Evolutionary conservation across 2,888 invertebrate species (phyloP).

Genomic region (Hirtodrosophila cameraria): DNA sequence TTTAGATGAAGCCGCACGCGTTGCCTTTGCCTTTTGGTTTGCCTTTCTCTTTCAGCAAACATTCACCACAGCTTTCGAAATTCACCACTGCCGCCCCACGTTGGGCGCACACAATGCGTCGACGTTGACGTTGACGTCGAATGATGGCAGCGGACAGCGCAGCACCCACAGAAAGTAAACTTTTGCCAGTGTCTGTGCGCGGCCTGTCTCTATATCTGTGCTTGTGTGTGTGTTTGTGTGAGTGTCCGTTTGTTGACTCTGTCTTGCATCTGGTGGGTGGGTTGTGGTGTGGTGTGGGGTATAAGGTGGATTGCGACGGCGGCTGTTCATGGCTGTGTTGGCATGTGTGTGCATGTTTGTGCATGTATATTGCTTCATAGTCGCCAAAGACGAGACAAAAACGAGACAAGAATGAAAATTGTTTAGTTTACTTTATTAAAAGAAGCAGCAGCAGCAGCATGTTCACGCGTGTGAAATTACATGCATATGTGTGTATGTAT

Average conservation of each 20-base stretch:
- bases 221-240: constrained; percentile 49
- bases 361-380: constrained; percentile 51
- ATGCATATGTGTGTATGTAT: constrained; percentile 12
- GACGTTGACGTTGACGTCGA: constrained; percentile 22
- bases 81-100: constrained; percentile 57
- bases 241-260: constrained; percentile 78
- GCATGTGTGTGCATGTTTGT: constrained; percentile 28
- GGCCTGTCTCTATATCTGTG: constrained; percentile 33
- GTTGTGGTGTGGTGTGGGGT: constrained; percentile 32
- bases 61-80: constrained; percentile 56
- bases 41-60: constrained; percentile 75
- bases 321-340: constrained; percentile 15
- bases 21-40: constrained; percentile 48
- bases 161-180: constrained; percentile 44
- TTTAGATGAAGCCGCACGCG: constrained; percentile 62
- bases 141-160: constrained; percentile 11
- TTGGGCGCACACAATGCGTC: constrained; percentile 50
- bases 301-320: constrained; percentile 33
- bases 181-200: constrained; percentile 38
- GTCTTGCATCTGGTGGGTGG: constrained; percentile 49
- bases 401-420: constrained; percentile 80
- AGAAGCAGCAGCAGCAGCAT: constrained; percentile 50
- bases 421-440: constrained; percentile 81
- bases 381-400: constrained; percentile 72
- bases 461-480: constrained; percentile 39